Evolutionary conservation across 1,140 invertebrate species (phyloP).

Genomic region (Lerema accius): DNA sequence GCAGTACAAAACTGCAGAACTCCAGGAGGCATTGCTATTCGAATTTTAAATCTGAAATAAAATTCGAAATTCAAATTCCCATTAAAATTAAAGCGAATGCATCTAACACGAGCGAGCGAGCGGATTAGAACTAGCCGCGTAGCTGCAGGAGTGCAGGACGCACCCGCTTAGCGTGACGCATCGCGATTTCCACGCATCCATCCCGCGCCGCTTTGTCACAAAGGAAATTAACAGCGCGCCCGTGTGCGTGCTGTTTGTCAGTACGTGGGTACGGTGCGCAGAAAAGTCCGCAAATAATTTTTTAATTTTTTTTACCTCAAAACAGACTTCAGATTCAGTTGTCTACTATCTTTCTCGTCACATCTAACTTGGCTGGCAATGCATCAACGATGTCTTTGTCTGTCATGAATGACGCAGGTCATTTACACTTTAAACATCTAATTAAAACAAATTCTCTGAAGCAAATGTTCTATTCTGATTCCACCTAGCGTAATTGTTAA

Average conservation of each 20-base stretch:
- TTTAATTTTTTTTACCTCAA: no score
- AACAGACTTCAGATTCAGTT: no score
- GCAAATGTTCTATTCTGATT: no score
- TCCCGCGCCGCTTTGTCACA: conserved; percentile 78
- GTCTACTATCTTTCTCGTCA: no score
- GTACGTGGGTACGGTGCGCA: conserved; percentile 53
- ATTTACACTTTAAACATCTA: no score
- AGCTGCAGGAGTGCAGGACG: conserved; percentile 67
- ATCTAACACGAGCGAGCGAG: background rate
- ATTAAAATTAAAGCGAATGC: background rate
- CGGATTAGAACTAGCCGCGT: conserved; percentile 39
- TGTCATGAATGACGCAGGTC: no score
- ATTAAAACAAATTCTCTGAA: no score
- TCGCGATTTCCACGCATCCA: conserved; percentile 81
- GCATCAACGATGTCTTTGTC: no score
- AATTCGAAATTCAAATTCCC: background rate
- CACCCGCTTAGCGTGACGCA: conserved; percentile 63
- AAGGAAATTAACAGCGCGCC: conserved; percentile 81
- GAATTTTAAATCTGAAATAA: background rate
- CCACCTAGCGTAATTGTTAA: no score
- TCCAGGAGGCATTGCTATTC: no score
- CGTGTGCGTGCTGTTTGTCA: conserved; percentile 47
- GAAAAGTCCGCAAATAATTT: conserved; percentile 23
- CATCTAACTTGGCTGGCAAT: no score
- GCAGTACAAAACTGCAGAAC: no score